These are phyloP conservation scores for Mionectes macconnelli DNA, from an alignment of 2,113 vertebrate species.

Conservation along the genomic window DNA sequence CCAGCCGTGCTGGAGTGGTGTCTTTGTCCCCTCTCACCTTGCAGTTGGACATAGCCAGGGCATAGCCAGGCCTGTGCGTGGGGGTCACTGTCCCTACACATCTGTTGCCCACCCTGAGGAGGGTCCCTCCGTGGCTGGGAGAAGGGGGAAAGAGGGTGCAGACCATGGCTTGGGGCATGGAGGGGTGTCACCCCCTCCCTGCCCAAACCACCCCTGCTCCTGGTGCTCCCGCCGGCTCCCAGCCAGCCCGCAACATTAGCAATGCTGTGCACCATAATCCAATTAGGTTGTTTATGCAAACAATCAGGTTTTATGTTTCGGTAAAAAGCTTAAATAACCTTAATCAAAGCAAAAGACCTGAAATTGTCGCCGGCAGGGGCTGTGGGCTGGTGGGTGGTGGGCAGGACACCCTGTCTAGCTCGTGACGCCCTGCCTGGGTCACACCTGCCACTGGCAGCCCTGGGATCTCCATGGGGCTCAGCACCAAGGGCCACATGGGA, in stretches of 20 bases:
- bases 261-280: constrained; percentile 44
- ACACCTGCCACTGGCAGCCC: accelerated
- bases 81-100: not conserved
- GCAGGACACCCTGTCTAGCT: not conserved
- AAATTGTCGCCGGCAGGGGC: not conserved
- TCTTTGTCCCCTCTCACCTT: not conserved
- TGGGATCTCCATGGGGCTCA: not conserved
- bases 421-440: not conserved
- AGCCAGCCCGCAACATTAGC: constrained; percentile 37
- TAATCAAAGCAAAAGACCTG: constrained; percentile 24
- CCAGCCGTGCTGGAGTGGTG: accelerated
- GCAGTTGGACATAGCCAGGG: not conserved
- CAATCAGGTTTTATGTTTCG: constrained; percentile 63
- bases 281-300: constrained; percentile 68
- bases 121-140: accelerated
- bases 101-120: no score
- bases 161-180: accelerated
- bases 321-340: constrained; percentile 63
- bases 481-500: not conserved
- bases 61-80: not conserved
- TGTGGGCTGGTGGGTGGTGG: not conserved
- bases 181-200: not conserved
- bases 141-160: not conserved
- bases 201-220: not conserved
- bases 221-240: not conserved